Conservation (phyloP, 2,888 invertebrate genomes). For the Rhopalosiphum nymphaeae region DNA sequence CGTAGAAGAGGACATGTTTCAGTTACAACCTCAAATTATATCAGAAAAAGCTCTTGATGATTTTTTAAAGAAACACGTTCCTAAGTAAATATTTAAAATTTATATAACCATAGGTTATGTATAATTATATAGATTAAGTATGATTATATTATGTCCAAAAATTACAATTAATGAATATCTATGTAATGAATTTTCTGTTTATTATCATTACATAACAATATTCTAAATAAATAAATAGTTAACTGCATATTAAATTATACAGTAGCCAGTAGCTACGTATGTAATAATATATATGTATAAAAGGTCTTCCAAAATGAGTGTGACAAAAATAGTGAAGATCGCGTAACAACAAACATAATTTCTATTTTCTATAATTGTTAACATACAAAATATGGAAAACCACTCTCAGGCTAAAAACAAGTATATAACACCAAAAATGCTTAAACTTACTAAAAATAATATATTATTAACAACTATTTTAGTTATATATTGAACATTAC, state of each 20-base stretch:
- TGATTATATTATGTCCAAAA: no score
- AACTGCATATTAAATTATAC: not conserved
- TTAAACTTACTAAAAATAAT: not conserved
- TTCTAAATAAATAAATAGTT: not conserved
- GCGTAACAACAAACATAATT: not conserved
- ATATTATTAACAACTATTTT: not conserved
- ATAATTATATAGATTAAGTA: no score
- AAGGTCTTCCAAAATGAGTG: not conserved
- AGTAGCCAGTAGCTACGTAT: not conserved
- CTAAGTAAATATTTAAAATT: slow-evolving; percentile 41
- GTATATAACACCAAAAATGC: not conserved
- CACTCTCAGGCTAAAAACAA: not conserved
- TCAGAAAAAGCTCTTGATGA: slow-evolving; percentile 37
- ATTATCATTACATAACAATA: not conserved
- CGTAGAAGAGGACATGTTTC: slow-evolving; percentile 55
- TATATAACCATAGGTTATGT: no score
- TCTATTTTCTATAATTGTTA: no score
- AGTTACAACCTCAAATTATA: slow-evolving; percentile 18
- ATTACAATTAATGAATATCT: not conserved
- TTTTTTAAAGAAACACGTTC: slow-evolving; percentile 54
- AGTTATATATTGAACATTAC: not conserved
- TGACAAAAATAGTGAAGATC: not conserved
- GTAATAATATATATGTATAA: not conserved
- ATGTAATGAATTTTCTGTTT: not conserved
- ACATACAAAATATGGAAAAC: not conserved